phyloP scores from a whole-genome alignment of 1,140 invertebrate species.

The Zaprionus lachaisei region DNA sequence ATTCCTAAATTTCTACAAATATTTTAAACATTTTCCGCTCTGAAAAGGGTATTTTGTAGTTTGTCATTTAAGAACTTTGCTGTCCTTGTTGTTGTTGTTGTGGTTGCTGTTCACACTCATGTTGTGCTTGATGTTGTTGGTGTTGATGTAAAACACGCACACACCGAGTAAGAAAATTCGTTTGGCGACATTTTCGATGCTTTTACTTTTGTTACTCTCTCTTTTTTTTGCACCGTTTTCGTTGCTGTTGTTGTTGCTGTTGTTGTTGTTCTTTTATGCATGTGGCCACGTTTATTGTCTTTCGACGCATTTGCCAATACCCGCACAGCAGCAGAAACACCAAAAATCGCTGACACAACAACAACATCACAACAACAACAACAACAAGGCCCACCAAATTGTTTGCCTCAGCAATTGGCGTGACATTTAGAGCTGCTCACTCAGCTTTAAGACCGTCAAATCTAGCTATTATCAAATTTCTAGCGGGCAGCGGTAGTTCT shows the following conservation, averaged over 20 bases:
- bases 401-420: conserved; percentile 58
- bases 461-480: too few relatives aligned
- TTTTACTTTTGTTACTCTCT: conserved; percentile 16
- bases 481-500: too few relatives aligned
- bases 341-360: conserved; percentile 43
- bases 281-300: conserved; percentile 57
- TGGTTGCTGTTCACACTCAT: conserved; percentile 20
- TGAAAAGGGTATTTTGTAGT: neutral
- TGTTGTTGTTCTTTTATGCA: conserved; percentile 33
- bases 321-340: conserved; percentile 38
- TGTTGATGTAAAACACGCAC: conserved; percentile 21
- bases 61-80: neutral
- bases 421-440: neutral
- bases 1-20: neutral
- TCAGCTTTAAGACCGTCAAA: too few relatives aligned
- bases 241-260: neutral
- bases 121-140: neutral
- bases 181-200: conserved; percentile 21
- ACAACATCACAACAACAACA: conserved; percentile 19
- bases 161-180: conserved; percentile 5
- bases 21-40: too few relatives aligned
- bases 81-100: conserved; percentile 3
- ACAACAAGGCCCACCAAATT: conserved; percentile 34
- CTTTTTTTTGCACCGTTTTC: neutral
- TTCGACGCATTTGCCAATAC: conserved; percentile 58